A percentile compares a stretch with the other conserved stretches of the same genome.
Conservation (phyloP, 2,888 invertebrate genomes). For the Trichopria drosophilae region DNA sequence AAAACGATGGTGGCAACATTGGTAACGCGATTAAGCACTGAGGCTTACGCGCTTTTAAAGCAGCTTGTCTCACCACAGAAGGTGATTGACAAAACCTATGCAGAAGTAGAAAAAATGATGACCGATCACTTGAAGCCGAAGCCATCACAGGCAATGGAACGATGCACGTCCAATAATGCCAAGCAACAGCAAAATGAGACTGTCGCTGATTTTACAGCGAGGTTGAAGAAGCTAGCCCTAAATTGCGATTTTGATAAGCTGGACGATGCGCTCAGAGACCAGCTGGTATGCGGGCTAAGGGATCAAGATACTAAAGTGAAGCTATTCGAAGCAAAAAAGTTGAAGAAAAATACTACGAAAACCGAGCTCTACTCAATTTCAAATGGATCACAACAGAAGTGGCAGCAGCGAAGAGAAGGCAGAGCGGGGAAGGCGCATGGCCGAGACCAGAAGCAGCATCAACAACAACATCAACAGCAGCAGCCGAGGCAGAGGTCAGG, state of each 20-base stretch:
- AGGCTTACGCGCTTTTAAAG: constrained; percentile 14
- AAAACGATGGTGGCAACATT: constrained; percentile 26
- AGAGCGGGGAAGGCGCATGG: too few species aligned
- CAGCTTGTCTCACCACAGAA: constrained; percentile 29
- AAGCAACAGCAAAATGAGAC: constrained; percentile 1
- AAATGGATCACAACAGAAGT: too few species aligned
- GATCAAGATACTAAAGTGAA: too few species aligned
- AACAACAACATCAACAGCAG: too few species aligned
- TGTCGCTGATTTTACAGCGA: constrained; percentile 29
- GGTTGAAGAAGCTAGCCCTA: constrained; percentile 45
- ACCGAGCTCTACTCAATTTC: too few species aligned
- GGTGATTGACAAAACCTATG: constrained; percentile 22
- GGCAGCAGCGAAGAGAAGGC: too few species aligned
- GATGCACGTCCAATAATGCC: constrained; percentile 13
- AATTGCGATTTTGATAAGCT: constrained; percentile 28
- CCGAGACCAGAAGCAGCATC: too few species aligned
- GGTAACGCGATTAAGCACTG: constrained; percentile 22
- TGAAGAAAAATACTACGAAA: too few species aligned
- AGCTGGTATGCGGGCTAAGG: constrained; percentile 30
- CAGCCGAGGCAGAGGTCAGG: too few species aligned
- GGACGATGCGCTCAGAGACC: constrained; percentile 27
- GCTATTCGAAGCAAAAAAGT: too few species aligned
- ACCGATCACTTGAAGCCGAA: constrained; percentile 29
- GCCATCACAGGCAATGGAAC: constrained; percentile 26
- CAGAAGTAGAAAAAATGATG: constrained; percentile 26